Base-by-base conservation (phyloP, 2,888 invertebrate species). In the Lacanobia wlatinum region DNA sequence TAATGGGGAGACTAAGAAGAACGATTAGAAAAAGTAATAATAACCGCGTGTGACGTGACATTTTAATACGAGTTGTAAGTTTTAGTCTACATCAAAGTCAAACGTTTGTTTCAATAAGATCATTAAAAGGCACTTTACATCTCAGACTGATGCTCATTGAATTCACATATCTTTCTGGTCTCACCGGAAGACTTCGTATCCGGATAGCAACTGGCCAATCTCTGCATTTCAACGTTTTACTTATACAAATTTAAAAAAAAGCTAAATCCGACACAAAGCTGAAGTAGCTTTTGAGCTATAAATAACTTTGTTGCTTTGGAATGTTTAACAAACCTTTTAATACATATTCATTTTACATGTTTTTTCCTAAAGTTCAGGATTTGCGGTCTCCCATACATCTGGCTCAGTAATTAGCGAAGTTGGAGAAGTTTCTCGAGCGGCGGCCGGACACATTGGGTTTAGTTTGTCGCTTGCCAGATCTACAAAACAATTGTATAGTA, bases 391-490 rank as follows among this genome's bases (percentile, higher is more conserved):
- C 12, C 61, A 48, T 62, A 67, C 67, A 70, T 80, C 63, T 60
- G 76, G 40, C 53, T 58, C 48, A 62, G 76, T 81, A 86, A 84
- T 86, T 84, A 82, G 72, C n/a, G 28, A 84, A 84, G 73, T 86
- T 84, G 75, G 72, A 16, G 40, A 84, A 84, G 70, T 86, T 84
- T 58, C 48, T 53, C 16, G 67, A 65, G 40, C 61, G 56, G 28
- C 53, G 34, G 62, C 59, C 18, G 62, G 61, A 66, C 73, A 63
- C 65, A 23, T 72, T 40, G 67, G 46, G 50, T 70, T 77, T 76
- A 77, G 68, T 76, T 76, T 80, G 70, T 77, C 52, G 73, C 73
- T 78, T 55, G 53, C 52, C n/a, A 70, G 59, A 80, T 70, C 40
- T 70, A 70, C 58, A 23, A 43, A 48, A 59, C n/a, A 14, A 52